Percentiles rank a stretch among this genome's conserved stretches.
Conservation (phyloP, 2,797 vertebrate species). For the Tamandua tetradactyla region DNA sequence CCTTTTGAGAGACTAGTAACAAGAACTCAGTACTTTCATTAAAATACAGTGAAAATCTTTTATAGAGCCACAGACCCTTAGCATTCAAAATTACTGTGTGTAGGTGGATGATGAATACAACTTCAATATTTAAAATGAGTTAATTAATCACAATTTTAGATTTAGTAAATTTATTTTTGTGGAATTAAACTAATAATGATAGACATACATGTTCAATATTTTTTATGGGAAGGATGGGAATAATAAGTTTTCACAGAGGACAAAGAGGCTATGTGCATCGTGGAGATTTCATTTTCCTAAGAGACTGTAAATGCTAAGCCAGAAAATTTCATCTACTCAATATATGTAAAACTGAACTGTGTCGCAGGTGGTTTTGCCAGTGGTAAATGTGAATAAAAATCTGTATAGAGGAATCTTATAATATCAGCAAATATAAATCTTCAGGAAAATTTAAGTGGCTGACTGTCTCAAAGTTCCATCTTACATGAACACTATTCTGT, state of each 20-base stretch:
- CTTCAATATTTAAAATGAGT: not conserved
- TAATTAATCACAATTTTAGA: not conserved
- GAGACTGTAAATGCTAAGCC: not conserved
- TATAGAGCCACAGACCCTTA: not conserved
- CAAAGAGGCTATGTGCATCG: not conserved
- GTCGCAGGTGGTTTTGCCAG: not conserved
- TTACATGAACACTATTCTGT: not conserved
- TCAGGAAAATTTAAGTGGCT: not conserved
- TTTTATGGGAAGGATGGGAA: not conserved
- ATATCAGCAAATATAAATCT: not conserved
- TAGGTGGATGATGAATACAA: not conserved
- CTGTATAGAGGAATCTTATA: not conserved
- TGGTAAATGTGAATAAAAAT: not conserved
- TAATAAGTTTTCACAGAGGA: not conserved
- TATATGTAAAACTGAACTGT: not conserved
- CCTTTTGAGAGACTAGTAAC: not conserved
- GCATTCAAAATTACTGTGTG: not conserved
- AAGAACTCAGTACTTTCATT: not conserved
- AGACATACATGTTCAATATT: not conserved
- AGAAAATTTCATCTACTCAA: not conserved
- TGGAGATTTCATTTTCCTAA: not conserved
- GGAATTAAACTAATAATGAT: not conserved
- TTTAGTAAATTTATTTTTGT: not conserved
- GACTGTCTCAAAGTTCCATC: not conserved
- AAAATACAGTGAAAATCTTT: not conserved